phyloP scores from a whole-genome alignment of 2,113 vertebrate genomes.

The Sapajus apella region DNA sequence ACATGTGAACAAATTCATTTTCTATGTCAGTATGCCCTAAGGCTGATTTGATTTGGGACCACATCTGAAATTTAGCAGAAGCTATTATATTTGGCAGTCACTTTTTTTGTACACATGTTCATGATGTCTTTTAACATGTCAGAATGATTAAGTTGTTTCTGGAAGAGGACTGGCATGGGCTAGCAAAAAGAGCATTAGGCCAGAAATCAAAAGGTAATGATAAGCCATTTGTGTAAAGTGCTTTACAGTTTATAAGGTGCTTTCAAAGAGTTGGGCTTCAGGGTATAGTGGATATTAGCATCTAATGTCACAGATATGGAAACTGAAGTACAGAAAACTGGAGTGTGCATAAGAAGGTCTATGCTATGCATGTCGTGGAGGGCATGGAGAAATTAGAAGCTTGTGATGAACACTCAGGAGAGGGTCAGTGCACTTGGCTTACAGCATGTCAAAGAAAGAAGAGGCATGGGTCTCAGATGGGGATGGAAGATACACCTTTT shows the following conservation, averaged over 20 bases:
- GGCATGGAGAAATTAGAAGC: not conserved
- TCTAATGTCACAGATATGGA: not conserved
- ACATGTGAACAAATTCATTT: not conserved
- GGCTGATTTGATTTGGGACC: not conserved
- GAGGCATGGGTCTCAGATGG: not conserved
- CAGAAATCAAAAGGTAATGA: slow-evolving; percentile 25
- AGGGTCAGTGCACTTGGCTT: not conserved
- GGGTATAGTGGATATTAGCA: not conserved
- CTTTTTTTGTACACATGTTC: not conserved
- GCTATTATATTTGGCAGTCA: not conserved
- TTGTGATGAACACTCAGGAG: not conserved
- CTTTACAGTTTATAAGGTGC: slow-evolving; percentile 35
- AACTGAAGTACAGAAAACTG: not conserved
- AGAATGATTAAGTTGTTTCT: not conserved
- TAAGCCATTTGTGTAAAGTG: slow-evolving; percentile 39
- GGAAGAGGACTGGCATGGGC: not conserved
- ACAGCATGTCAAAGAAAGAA: not conserved
- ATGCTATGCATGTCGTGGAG: not conserved
- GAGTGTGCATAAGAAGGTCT: not conserved
- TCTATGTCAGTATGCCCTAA: not conserved
- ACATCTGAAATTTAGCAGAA: slow-evolving; percentile 3
- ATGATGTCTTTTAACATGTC: not conserved
- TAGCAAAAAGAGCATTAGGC: not conserved
- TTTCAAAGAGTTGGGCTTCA: slow-evolving; percentile 8
- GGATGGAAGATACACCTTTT: not conserved